A percentile compares a stretch with the other conserved stretches of the same genome.
These are phyloP conservation scores for Pagetopsis macropterus DNA, from an alignment of 2,797 vertebrate genomes.

Conservation along the genomic window DNA sequence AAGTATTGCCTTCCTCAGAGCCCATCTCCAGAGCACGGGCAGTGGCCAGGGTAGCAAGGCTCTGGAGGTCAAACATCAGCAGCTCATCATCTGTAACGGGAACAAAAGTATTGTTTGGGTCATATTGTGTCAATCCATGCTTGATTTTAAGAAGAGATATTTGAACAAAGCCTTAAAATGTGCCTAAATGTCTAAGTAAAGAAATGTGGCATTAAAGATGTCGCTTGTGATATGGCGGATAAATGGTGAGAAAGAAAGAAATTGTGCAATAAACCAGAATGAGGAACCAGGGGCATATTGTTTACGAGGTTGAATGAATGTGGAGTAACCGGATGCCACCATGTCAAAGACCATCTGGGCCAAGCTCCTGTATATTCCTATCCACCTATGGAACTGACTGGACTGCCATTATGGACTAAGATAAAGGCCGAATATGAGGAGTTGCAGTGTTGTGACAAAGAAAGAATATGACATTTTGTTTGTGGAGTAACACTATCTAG, in stretches of 20 bases:
- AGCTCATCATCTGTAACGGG: conserved; percentile 83
- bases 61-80: conserved; percentile 91
- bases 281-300: conserved; percentile 1
- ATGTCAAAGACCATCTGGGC: conserved; percentile 55
- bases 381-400: conserved; percentile 18
- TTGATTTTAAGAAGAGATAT: conserved; percentile 7
- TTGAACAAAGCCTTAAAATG: background rate
- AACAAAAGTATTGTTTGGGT: conserved; percentile 8
- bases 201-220: background rate
- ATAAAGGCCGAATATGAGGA: conserved; percentile 26
- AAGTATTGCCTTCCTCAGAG: conserved; percentile 70
- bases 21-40: conserved; percentile 92
- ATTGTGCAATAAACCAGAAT: conserved; percentile 21
- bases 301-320: conserved; percentile 55
- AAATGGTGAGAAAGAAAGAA: conserved; percentile 13
- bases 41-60: conserved; percentile 91
- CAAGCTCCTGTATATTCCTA: conserved; percentile 21
- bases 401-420: conserved; percentile 21
- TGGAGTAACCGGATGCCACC: conserved; percentile 47
- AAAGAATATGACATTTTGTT: conserved; percentile 33
- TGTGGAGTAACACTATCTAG: conserved; percentile 26
- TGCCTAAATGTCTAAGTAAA: background rate
- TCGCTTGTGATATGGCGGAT: background rate
- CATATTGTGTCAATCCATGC: background rate
- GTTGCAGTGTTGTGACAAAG: conserved; percentile 11